Conservation (phyloP, 2,888 invertebrate genomes). For the Eristalis tenax region DNA sequence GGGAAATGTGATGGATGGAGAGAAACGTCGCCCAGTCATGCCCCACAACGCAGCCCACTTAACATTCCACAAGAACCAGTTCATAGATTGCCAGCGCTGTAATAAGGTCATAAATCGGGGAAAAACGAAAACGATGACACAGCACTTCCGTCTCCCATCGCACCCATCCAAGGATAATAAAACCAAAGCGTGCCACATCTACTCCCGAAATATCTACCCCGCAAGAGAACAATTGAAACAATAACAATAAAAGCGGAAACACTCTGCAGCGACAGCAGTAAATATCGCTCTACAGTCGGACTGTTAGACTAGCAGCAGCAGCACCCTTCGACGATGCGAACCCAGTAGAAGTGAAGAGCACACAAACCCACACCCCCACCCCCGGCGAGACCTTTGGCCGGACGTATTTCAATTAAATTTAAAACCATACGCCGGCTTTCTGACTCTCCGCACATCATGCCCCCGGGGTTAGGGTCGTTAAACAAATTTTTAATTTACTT, state of each 20-base stretch:
- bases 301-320: background rate
- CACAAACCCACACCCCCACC: background rate
- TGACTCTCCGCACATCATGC: background rate
- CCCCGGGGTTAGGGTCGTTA: conserved; percentile 32
- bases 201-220: background rate
- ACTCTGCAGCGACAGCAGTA: background rate
- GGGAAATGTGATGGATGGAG: background rate
- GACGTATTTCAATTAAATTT: background rate
- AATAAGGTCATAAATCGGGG: background rate
- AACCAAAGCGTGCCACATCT: background rate
- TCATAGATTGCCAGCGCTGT: background rate
- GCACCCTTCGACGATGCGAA: background rate
- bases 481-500: conserved; percentile 44
- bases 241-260: background rate
- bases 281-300: background rate
- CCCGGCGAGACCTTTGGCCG: background rate
- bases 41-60: background rate
- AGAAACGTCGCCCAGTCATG: background rate
- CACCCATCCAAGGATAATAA: background rate
- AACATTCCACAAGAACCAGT: background rate
- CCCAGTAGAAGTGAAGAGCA: background rate
- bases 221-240: background rate
- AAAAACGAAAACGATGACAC: background rate
- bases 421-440: background rate
- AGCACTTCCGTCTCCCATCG: background rate